A percentile compares a stretch with the other conserved stretches of the same genome.
Conservation (phyloP, 1,140 invertebrate genomes). For the Metaphire vulgaris region DNA sequence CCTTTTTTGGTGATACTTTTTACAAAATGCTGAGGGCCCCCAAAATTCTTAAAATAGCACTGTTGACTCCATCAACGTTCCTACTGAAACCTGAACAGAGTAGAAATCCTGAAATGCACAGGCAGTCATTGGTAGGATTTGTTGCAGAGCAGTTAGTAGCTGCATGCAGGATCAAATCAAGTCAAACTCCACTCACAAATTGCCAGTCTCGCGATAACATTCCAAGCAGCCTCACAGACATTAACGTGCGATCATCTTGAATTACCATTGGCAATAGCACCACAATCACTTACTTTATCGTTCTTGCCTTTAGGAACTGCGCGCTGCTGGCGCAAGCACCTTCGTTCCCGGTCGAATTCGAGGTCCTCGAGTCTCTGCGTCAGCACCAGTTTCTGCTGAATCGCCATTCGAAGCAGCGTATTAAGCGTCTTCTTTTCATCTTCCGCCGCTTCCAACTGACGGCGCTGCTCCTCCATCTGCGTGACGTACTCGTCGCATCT, state of each 20-base stretch:
- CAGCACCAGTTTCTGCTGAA: slow-evolving; percentile 90
- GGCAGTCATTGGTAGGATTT: too few relatives aligned
- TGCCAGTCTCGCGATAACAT: too few relatives aligned
- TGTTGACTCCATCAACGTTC: too few relatives aligned
- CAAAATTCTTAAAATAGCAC: too few relatives aligned
- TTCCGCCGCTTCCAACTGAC: slow-evolving; percentile 66
- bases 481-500: slow-evolving; percentile 97
- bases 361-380: slow-evolving; percentile 93
- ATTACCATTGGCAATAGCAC: not conserved
- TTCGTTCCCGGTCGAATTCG: slow-evolving; percentile 76
- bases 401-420: slow-evolving; percentile 86
- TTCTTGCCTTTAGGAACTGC: not conserved
- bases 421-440: slow-evolving; percentile 99
- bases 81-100: too few relatives aligned
- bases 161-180: too few relatives aligned
- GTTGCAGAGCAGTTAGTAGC: too few relatives aligned
- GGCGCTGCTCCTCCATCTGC: slow-evolving; percentile 82
- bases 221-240: too few relatives aligned
- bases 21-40: too few relatives aligned
- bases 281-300: slow-evolving; percentile 12
- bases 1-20: too few relatives aligned
- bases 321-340: slow-evolving; percentile 51
- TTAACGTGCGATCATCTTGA: not conserved
- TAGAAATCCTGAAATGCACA: too few relatives aligned
- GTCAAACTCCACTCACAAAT: too few relatives aligned